Percentiles rank a stretch among this genome's conserved stretches.
phyloP scores from a whole-genome alignment of 2,797 vertebrate genomes.

The Labeo calbasu region DNA sequence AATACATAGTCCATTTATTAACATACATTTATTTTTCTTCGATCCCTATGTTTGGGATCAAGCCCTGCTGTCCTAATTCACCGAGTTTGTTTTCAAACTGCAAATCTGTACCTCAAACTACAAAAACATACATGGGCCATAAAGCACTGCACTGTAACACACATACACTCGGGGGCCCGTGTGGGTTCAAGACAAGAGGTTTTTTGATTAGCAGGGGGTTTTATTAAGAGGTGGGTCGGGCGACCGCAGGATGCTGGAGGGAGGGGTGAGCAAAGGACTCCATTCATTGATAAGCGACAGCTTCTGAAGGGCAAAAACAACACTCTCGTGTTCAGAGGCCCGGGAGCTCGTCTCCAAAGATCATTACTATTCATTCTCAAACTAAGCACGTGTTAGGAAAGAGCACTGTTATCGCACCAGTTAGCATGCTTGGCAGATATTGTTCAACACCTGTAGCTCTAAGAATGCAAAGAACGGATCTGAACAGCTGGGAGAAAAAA shows the following conservation, averaged over 20 bases:
- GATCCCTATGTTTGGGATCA: neutral
- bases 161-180: constrained; percentile 69
- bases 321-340: constrained; percentile 75
- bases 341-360: constrained; percentile 71
- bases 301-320: constrained; percentile 71
- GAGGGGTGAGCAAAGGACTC: constrained; percentile 75
- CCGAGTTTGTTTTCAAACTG: neutral
- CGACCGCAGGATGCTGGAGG: constrained; percentile 60
- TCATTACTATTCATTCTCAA: constrained; percentile 74
- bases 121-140: constrained; percentile 30
- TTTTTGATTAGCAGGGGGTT: constrained; percentile 85
- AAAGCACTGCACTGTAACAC: constrained; percentile 58
- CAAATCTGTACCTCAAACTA: neutral
- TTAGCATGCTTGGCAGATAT: neutral
- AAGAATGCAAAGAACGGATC: neutral
- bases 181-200: constrained; percentile 82
- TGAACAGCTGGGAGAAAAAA: neutral
- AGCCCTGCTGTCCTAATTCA: neutral
- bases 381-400: constrained; percentile 16
- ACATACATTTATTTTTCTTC: neutral
- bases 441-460: neutral
- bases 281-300: constrained; percentile 80
- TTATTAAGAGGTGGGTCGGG: constrained; percentile 84
- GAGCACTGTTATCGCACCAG: neutral
- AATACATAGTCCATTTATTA: neutral